phyloP scores from a whole-genome alignment of 2,888 invertebrate species.

The Noctuana brunneofusca region DNA sequence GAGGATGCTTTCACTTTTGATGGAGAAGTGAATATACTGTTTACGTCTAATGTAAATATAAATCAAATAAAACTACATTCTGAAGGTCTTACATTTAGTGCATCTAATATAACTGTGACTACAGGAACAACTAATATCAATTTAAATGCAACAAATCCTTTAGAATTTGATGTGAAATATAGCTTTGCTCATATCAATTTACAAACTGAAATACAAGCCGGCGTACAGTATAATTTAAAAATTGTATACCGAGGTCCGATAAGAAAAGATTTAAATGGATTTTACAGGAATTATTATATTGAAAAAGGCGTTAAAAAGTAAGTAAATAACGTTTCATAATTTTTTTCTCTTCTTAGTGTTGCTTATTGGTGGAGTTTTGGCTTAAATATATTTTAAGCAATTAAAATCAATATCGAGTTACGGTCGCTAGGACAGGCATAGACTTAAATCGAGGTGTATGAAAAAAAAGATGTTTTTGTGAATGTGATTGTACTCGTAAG shows the following conservation, averaged over 20 bases:
- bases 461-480: too few species aligned
- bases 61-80: slow-evolving; percentile 71
- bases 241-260: slow-evolving; percentile 82
- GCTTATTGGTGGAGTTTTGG: too few species aligned
- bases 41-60: slow-evolving; percentile 52
- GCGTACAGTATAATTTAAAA: slow-evolving; percentile 67
- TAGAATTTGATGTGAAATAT: slow-evolving; percentile 63
- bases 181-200: slow-evolving; percentile 78
- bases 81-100: slow-evolving; percentile 57
- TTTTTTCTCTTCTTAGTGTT: neutral
- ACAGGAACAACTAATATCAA: slow-evolving; percentile 45
- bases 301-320: slow-evolving; percentile 78
- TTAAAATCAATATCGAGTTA: too few species aligned
- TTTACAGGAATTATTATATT: slow-evolving; percentile 84
- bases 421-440: too few species aligned
- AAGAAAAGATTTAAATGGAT: slow-evolving; percentile 81
- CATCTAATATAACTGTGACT: slow-evolving; percentile 51
- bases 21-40: slow-evolving; percentile 71
- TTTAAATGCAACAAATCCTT: slow-evolving; percentile 49
- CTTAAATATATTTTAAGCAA: too few species aligned
- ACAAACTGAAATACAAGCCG: slow-evolving; percentile 54
- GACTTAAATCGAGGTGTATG: too few species aligned
- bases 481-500: too few species aligned
- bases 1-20: slow-evolving; percentile 69
- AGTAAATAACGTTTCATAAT: slow-evolving; percentile 45